Percentiles rank a stretch among this genome's conserved stretches.
These are phyloP conservation scores for Parnassius smintheus DNA, from an alignment of 2,888 invertebrate species.

Conservation along the genomic window DNA sequence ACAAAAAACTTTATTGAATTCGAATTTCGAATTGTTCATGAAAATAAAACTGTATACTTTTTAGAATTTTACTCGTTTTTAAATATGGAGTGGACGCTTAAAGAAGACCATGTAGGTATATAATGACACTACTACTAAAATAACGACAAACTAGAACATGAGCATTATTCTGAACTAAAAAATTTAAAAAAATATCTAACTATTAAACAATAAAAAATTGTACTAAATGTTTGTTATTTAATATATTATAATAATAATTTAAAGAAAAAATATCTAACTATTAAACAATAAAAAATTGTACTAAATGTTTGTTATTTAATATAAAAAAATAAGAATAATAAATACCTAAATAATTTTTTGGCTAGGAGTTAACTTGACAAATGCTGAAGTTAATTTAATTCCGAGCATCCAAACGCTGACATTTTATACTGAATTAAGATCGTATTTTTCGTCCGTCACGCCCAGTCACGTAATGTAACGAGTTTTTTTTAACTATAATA, in stretches of 20 bases:
- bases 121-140: too few relatives aligned
- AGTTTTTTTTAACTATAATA: slow-evolving; percentile 10
- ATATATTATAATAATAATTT: background rate
- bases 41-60: too few relatives aligned
- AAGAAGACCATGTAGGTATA: too few relatives aligned
- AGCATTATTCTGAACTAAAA: background rate
- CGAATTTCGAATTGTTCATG: too few relatives aligned
- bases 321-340: background rate
- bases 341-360: background rate
- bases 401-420: background rate
- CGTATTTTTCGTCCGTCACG: slow-evolving; percentile 2
- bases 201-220: slow-evolving; percentile 3
- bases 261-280: background rate
- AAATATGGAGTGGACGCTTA: too few relatives aligned
- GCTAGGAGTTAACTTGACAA: slow-evolving; percentile 8
- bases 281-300: slow-evolving; percentile 1
- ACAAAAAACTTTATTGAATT: too few relatives aligned
- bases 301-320: slow-evolving; percentile 8
- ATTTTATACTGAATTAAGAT: slow-evolving; percentile 20
- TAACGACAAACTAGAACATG: background rate
- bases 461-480: background rate
- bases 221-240: slow-evolving; percentile 5
- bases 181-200: background rate
- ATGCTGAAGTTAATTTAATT: slow-evolving; percentile 13
- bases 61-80: too few relatives aligned